These are phyloP conservation scores for Cheirogaleus medius DNA, from an alignment of 2,113 vertebrate species.

Conservation along the genomic window DNA sequence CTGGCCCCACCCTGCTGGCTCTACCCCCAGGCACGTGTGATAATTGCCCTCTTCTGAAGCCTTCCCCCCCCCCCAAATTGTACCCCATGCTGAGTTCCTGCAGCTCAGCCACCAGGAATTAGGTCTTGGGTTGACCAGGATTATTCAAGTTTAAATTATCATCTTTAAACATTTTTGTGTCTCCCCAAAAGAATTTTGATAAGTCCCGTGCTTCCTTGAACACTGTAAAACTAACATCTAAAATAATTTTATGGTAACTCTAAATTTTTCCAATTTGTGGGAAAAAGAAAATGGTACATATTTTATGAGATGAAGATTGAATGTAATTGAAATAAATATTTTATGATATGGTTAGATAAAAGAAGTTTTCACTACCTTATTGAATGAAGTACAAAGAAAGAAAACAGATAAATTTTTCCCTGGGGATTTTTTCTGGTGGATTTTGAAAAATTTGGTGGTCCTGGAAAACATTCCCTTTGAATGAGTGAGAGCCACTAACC, in stretches of 20 bases:
- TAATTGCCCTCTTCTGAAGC: slow-evolving; percentile 43
- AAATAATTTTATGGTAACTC: slow-evolving; percentile 14
- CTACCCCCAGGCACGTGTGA: not conserved
- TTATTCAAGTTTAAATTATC: slow-evolving; percentile 42
- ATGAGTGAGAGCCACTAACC: not conserved
- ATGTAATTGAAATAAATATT: slow-evolving; percentile 10
- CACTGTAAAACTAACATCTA: not conserved
- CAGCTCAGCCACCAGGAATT: not conserved
- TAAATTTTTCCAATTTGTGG: slow-evolving; percentile 11
- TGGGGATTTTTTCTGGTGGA: not conserved
- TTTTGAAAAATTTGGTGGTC: not conserved
- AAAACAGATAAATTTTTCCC: not conserved
- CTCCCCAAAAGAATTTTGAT: not conserved
- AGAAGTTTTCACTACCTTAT: not conserved
- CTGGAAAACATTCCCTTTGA: not conserved
- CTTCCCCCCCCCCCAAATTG: not conserved
- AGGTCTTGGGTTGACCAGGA: not conserved
- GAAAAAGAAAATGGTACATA: not conserved
- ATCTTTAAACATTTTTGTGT: not conserved
- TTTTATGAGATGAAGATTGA: not conserved
- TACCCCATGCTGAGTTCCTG: not conserved
- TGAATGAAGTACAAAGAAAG: not conserved
- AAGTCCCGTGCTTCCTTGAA: not conserved
- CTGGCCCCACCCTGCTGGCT: not conserved
- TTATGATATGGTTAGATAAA: not conserved